These are phyloP conservation scores for Tetragnatha versicolor DNA, from an alignment of 1,140 invertebrate genomes.

Conservation along the genomic window DNA sequence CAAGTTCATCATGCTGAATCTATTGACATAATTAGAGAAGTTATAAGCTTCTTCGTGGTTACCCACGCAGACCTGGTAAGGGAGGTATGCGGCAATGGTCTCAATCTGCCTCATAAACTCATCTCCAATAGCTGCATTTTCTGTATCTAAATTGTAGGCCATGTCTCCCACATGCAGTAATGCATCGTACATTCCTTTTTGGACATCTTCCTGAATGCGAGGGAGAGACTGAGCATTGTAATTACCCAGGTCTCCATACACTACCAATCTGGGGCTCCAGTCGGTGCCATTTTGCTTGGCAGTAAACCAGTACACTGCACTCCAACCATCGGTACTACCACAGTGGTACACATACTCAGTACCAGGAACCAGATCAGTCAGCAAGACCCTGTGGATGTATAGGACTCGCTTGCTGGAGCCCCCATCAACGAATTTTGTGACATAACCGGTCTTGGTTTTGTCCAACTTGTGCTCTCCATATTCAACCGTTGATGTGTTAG, in stretches of 20 bases:
- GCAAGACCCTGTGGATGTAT: slow-evolving; percentile 80
- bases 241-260: slow-evolving; percentile 70
- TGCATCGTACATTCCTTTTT: slow-evolving; percentile 66
- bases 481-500: slow-evolving; percentile 75
- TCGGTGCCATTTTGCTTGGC: slow-evolving; percentile 60
- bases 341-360: slow-evolving; percentile 69
- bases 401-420: slow-evolving; percentile 73
- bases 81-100: slow-evolving; percentile 83
- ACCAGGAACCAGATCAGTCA: slow-evolving; percentile 70
- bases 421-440: slow-evolving; percentile 79
- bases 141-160: slow-evolving; percentile 91
- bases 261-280: slow-evolving; percentile 65
- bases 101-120: slow-evolving; percentile 91
- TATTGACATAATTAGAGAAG: slow-evolving; percentile 82
- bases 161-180: slow-evolving; percentile 77
- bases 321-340: slow-evolving; percentile 64
- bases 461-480: slow-evolving; percentile 72
- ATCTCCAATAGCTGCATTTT: slow-evolving; percentile 81
- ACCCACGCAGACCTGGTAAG: slow-evolving; percentile 90
- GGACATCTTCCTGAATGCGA: slow-evolving; percentile 63
- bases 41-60: slow-evolving; percentile 90
- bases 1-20: slow-evolving; percentile 70
- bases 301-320: slow-evolving; percentile 64
- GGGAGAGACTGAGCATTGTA: slow-evolving; percentile 67
- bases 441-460: slow-evolving; percentile 69